Base-by-base conservation (phyloP, 2,113 vertebrate genomes). In the Aptenodytes forsteri region DNA sequence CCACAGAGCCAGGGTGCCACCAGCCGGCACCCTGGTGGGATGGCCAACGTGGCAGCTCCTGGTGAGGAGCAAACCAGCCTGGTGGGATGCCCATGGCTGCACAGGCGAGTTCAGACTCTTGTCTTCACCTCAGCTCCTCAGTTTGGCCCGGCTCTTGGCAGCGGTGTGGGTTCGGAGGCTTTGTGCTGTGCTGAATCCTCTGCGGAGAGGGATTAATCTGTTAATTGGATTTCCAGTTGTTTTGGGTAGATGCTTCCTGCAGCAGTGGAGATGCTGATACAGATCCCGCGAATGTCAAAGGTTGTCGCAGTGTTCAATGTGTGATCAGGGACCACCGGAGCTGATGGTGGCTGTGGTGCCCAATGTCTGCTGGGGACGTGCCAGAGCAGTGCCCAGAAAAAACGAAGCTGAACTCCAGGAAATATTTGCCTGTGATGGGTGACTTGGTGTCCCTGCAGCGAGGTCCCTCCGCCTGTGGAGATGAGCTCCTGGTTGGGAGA, bases 221-320 rank as follows among this genome's bases (percentile, higher is more conserved):
- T 42, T 96, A 76, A 93, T 87, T 92, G 95, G 95, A 79, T 95
- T 96, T 54, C 67, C 29, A 10, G 18, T 14, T 84, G 90, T 22
- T 91, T 86, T 26, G 36, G 59, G 96, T 10, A 34, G 81, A 2
- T 3, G 66, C 82, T 81, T 54, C 82, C 89, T 85, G 59, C 75
- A 20, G 86, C 64, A 21, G 72, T 11, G 2, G 73, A 70, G 90
- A 18, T 23, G 62, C 34, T 34, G 89, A 26, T 42, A 7, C 2
- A 55, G 96, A 96, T 87, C 52, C 78, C 3, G 4, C 2, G 4
- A 55, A 56, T 67, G 67, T 50, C 86, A 40, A 5, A 64, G 95
- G 95, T 87, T 19, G 0, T 16, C 4, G 0, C 29, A 7, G n/a
- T 6, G 52, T 34, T 72, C 32, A 2, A 1, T 1, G 36, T 7